Base-by-base conservation (phyloP, 2,113 vertebrate species). In the Ia io region DNA sequence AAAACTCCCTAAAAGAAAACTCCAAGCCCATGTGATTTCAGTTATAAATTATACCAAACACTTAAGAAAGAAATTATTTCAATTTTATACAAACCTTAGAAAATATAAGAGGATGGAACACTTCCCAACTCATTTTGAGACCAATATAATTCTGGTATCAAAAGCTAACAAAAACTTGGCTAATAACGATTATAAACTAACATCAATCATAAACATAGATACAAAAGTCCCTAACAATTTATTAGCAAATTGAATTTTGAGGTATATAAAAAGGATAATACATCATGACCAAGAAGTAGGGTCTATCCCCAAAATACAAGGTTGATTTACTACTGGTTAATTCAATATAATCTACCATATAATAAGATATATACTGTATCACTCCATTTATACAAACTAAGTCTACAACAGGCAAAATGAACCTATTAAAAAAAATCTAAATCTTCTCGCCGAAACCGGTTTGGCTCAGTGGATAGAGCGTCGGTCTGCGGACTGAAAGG, bases 151-250 rank as follows among this genome's bases (percentile, higher is more conserved):
- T 87, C 84, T 73, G 67, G n/a, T 88, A 82, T 56, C 53, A 53
- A 88, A 88, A 82, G 77, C 35, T 87, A 65, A 73, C 28, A 82
- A 88, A 74, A 74, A 88, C 85, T 82, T 82, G 84, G 88, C 35
- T 83, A 28, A 82, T n/a, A 88, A 74, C 23, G 23, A 12, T 73
- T 83, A 42, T 56, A 93, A 88, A 65, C 11, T 37, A 80, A 88
- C 8, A 74, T 82, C 23, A 53, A 16, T 74, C 69, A 83, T 67
- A 74, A 74, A 82, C 53, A 74, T 30, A 73, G 7, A 83, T 53
- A 20, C 23, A 83, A 42, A 83, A 83, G 65, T 83, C 35, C 47
- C 89, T 56, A 76, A 71, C 30, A 82, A 35, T 74, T 37, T 88
- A 76, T 23, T 28, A 76, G 69, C 11, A 83, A 83, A 76, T 2